These are phyloP conservation scores for Phrynocephalus vlangalii DNA, from an alignment of 2,797 vertebrate species.

Conservation along the genomic window DNA sequence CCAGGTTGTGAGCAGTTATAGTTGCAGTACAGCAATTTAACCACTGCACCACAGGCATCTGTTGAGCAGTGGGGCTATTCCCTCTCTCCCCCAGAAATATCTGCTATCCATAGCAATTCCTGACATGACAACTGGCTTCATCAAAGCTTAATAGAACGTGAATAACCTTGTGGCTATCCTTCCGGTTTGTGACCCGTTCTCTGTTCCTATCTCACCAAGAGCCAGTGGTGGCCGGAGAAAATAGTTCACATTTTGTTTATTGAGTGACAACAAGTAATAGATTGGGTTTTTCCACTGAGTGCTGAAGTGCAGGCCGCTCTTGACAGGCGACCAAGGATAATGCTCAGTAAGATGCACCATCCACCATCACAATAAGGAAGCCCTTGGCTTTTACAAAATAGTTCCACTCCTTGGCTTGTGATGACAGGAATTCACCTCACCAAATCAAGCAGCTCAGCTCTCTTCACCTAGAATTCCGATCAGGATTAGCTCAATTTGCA, in stretches of 20 bases:
- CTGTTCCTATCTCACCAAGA: neutral
- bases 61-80: neutral
- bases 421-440: neutral
- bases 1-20: no score
- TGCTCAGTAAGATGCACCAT: neutral
- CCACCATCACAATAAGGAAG: neutral
- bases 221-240: neutral
- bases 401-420: neutral
- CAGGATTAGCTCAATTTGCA: neutral
- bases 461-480: neutral
- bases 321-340: neutral
- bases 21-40: no score
- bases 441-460: neutral
- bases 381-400: neutral
- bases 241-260: neutral
- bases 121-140: slow-evolving; percentile 1
- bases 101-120: neutral
- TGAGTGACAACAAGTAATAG: neutral
- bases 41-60: no score
- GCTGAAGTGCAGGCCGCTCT: neutral
- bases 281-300: neutral
- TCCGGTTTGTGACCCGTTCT: neutral
- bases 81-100: neutral
- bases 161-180: neutral
- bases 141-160: neutral